These are phyloP conservation scores for Bubo scandiacus DNA, from an alignment of 2,113 vertebrate genomes.

Conservation along the genomic window DNA sequence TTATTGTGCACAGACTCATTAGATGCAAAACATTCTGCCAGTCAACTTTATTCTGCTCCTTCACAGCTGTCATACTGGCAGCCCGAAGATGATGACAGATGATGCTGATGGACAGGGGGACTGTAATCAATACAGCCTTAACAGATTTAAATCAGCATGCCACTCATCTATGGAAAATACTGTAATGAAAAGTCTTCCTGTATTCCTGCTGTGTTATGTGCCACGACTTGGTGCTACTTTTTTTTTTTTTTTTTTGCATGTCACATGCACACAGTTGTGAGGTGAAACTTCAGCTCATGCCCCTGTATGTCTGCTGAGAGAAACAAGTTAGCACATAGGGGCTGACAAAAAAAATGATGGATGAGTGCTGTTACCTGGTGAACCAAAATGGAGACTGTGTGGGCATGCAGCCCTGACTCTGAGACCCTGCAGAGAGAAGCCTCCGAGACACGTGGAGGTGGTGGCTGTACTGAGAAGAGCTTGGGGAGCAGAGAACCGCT, in stretches of 20 bases:
- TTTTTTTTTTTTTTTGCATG: too few species aligned
- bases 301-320: accelerated
- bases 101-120: conserved; percentile 35
- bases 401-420: neutral
- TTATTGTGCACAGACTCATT: conserved; percentile 63
- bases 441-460: accelerated
- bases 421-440: too few species aligned
- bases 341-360: neutral
- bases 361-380: accelerated
- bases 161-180: neutral
- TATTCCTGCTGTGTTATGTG: neutral
- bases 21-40: conserved; percentile 65
- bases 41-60: conserved; percentile 47
- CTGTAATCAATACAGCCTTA: neutral
- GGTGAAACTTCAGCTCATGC: accelerated
- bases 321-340: neutral
- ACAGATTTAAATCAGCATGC: conserved; percentile 4
- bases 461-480: too few species aligned
- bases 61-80: conserved; percentile 59
- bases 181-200: neutral
- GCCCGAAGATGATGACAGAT: conserved; percentile 12
- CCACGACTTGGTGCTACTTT: neutral
- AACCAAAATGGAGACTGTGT: too few species aligned
- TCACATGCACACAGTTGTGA: accelerated
- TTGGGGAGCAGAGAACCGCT: neutral